Conservation (phyloP, 1,140 invertebrate species). For the Condylostylus longicornis region DNA sequence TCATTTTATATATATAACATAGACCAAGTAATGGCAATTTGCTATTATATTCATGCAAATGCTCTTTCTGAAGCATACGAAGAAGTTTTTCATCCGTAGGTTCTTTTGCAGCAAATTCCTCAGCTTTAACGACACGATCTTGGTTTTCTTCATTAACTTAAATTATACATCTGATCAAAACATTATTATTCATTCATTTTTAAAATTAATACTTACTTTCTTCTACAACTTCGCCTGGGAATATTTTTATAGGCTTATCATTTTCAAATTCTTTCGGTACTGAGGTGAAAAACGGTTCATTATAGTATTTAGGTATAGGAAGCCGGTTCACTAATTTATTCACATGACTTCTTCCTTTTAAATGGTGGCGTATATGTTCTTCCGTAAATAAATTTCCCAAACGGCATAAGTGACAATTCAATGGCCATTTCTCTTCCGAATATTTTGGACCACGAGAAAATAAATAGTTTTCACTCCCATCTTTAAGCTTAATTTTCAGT, state of each 20-base stretch:
- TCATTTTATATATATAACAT: neutral
- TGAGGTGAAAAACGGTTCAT: neutral
- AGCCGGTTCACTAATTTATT: neutral
- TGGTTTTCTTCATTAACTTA: too few species aligned
- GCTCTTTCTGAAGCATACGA: too few species aligned
- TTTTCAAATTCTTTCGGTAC: neutral
- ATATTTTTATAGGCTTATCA: neutral
- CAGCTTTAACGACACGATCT: too few species aligned
- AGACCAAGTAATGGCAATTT: too few species aligned
- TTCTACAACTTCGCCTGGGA: too few species aligned
- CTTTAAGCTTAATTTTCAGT: neutral
- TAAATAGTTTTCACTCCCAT: neutral
- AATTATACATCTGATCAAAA: too few species aligned
- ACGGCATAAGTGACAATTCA: neutral
- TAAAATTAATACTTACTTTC: too few species aligned
- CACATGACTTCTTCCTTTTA: neutral
- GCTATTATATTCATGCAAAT: too few species aligned
- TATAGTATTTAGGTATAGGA: neutral
- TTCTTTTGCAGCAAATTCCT: too few species aligned
- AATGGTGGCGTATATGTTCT: neutral
- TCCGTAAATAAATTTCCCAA: neutral
- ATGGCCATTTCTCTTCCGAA: neutral
- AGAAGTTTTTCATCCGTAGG: too few species aligned
- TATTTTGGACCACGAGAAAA: neutral
- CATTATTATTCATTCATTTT: too few species aligned